These are phyloP conservation scores for Lasioglossum morio DNA, from an alignment of 2,888 invertebrate species.

Conservation along the genomic window DNA sequence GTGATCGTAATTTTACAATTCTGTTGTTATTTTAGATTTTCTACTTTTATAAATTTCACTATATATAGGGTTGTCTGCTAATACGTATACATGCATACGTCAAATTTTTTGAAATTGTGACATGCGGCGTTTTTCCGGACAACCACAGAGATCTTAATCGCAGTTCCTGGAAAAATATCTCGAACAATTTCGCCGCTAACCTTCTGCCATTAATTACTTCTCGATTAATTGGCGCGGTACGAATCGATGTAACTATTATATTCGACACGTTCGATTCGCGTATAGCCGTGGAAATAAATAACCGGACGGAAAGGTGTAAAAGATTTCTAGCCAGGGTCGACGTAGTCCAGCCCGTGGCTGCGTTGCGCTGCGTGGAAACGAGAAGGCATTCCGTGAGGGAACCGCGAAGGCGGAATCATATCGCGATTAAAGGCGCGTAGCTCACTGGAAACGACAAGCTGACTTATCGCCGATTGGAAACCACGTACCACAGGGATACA, in stretches of 20 bases:
- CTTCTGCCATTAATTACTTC: not conserved
- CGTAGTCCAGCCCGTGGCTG: not conserved
- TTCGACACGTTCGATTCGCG: not conserved
- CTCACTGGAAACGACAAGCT: constrained; percentile 67
- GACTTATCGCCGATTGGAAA: constrained; percentile 72
- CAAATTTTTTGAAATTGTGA: no score
- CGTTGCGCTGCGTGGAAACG: not conserved
- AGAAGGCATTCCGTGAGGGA: constrained; percentile 37
- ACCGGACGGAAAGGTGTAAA: constrained; percentile 9
- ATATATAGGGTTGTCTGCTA: no score
- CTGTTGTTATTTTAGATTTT: no score
- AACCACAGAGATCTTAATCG: not conserved
- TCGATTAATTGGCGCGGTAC: not conserved
- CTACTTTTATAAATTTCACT: no score
- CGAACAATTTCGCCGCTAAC: not conserved
- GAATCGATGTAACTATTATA: constrained; percentile 4
- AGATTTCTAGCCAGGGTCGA: not conserved
- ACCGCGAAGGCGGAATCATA: constrained; percentile 64
- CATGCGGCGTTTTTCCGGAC: no score
- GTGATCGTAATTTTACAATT: no score
- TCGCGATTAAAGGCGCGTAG: constrained; percentile 72
- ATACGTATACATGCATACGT: no score
- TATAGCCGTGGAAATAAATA: not conserved
- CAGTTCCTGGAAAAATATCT: not conserved
- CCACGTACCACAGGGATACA: constrained; percentile 49